These are phyloP conservation scores for Iselma pallidipennis DNA, from an alignment of 2,888 invertebrate species.

Conservation along the genomic window DNA sequence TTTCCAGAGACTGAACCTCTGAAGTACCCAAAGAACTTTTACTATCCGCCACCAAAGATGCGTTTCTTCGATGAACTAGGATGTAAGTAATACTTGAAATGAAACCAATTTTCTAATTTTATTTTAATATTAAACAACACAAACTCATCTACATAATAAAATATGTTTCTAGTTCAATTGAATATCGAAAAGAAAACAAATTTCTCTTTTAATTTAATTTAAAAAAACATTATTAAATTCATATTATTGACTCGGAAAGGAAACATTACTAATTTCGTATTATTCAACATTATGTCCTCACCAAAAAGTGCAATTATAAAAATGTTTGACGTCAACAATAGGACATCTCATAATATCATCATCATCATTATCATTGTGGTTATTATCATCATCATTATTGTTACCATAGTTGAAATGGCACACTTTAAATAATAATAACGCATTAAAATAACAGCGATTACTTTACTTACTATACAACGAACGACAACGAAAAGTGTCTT, in stretches of 20 bases:
- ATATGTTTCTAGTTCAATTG: not conserved
- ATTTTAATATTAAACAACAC: not conserved
- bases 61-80: slow-evolving; percentile 71
- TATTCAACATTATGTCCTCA: slow-evolving; percentile 1
- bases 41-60: slow-evolving; percentile 49
- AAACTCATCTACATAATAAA: not conserved
- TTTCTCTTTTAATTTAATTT: not conserved
- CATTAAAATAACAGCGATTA: slow-evolving; percentile 16
- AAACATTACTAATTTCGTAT: not conserved
- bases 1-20: slow-evolving; percentile 38
- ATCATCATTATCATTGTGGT: slow-evolving; percentile 13
- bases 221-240: not conserved
- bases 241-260: not conserved
- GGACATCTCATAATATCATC: slow-evolving; percentile 26
- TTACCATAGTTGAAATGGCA: slow-evolving; percentile 17
- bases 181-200: not conserved
- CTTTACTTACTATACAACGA: too few relatives aligned
- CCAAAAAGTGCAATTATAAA: not conserved
- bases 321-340: slow-evolving; percentile 2
- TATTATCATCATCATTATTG: slow-evolving; percentile 12
- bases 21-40: slow-evolving; percentile 34
- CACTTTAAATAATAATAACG: slow-evolving; percentile 26
- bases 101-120: not conserved
- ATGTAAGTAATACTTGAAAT: slow-evolving; percentile 59
- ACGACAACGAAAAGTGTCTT: slow-evolving; percentile 10